These are phyloP conservation scores for Phalanger gymnotis DNA, from an alignment of 2,797 vertebrate genomes.

Conservation along the genomic window DNA sequence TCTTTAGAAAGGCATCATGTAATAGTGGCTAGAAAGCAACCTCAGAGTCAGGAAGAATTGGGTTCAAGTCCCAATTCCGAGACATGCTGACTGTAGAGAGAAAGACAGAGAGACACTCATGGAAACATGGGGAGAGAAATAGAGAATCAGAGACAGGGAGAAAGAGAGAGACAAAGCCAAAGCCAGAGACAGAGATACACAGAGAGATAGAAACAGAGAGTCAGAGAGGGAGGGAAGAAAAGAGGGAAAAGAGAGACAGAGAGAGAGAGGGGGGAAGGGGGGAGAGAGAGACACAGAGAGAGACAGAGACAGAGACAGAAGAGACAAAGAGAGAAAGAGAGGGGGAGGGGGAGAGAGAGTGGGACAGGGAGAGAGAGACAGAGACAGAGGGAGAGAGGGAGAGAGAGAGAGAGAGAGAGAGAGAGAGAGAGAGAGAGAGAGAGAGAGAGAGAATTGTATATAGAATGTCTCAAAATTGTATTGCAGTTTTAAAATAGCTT, in stretches of 20 bases:
- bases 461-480: not conserved
- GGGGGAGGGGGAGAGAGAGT: no score
- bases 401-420: not conserved
- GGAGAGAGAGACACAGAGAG: no score
- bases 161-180: not conserved
- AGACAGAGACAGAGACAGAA: no score
- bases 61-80: not conserved
- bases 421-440: not conserved
- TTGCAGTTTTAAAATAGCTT: not conserved
- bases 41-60: not conserved
- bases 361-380: no score
- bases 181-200: not conserved
- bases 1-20: not conserved
- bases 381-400: not conserved
- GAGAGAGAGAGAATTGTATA: not conserved
- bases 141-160: not conserved
- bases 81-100: not conserved
- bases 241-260: no score
- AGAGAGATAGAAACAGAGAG: no score
- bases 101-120: not conserved
- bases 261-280: no score
- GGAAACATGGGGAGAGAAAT: not conserved
- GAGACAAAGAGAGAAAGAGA: not conserved
- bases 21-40: not conserved
- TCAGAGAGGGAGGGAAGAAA: not conserved